Base-by-base conservation (phyloP, 2,797 vertebrate species). In the Hippoglossus hippoglossus region DNA sequence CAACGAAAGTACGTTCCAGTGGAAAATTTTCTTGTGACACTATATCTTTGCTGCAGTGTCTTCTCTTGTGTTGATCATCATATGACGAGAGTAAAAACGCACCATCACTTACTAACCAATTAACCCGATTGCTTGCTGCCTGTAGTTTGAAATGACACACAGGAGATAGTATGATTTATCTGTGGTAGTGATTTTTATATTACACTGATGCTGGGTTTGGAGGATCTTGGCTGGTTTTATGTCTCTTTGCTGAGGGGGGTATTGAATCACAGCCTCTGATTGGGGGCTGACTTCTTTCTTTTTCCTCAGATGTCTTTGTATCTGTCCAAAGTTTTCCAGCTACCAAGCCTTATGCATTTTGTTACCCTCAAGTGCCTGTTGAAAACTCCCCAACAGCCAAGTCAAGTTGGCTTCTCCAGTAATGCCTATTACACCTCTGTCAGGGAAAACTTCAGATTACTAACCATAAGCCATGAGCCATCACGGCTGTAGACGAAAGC, bases 331-430 rank as follows among this genome's bases (percentile, higher is more conserved):
- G 58, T 50, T 80, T 73, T 63, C 13, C 39, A 36, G 71, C 55
- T 81, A 55, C 25, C 25, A 74, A 80, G 75, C 76, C 57, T 80
- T 82, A 66, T 51, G 72, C 74, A 79, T 79, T 68, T 78, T 79
- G 41, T 81, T 60, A 86, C 77, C 62, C 18, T 78, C 61, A 92
- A 93, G 92, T 94, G 92, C 93, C 93, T 94, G 90, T 72, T 85
- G 19, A 78, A 63, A 75, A 63, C 56, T 64, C 46, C 15, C 75
- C 54, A 71, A 56, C 22, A 3, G 28, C 67, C 44, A 57, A 47
- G 44, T 68, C 51, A 24, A 61, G 34, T 28, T 19, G 53, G 71
- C 64, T 44, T 57, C 49, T 58, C 63, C 16, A 10, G 4, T 68
- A 46, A 64, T 26, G 47, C 28, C 26, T 73, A 4, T 63, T 63